Percentiles rank a stretch among this genome's conserved stretches.
These are phyloP conservation scores for Pycnomerus fuliginosus DNA, from an alignment of 2,888 invertebrate species.

Conservation along the genomic window DNA sequence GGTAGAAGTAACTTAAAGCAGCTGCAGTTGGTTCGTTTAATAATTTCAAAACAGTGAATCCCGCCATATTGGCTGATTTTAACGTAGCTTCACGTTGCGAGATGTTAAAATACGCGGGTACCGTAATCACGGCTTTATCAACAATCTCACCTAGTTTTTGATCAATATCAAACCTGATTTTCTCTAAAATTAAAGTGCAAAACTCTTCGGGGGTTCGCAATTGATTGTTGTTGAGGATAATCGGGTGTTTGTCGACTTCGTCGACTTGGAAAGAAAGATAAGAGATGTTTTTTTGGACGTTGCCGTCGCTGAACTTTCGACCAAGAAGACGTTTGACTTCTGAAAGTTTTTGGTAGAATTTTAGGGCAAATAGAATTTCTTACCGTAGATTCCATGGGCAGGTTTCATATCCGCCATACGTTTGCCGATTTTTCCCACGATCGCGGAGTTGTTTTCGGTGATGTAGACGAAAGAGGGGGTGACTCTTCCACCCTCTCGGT, in stretches of 20 bases:
- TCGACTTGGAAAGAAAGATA: conserved; percentile 28
- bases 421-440: conserved; percentile 7
- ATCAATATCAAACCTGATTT: conserved; percentile 26
- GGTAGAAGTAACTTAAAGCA: conserved; percentile 28
- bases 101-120: conserved; percentile 38
- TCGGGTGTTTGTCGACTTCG: conserved; percentile 23
- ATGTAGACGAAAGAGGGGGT: conserved; percentile 6
- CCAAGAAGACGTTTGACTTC: conserved; percentile 37
- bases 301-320: conserved; percentile 25
- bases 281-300: conserved; percentile 28
- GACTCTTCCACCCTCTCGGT: neutral
- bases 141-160: conserved; percentile 20
- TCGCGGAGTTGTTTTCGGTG: neutral
- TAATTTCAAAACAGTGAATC: conserved; percentile 29
- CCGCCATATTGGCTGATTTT: conserved; percentile 32
- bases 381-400: conserved; percentile 7
- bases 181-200: conserved; percentile 27
- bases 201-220: conserved; percentile 29
- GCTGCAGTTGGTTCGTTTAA: conserved; percentile 37
- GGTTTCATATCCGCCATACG: neutral
- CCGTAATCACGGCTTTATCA: conserved; percentile 34
- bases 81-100: conserved; percentile 34
- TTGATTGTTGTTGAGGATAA: conserved; percentile 17
- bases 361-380: no score
- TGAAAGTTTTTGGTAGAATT: no score